Percentiles rank a stretch among this genome's conserved stretches.
Conservation (phyloP, 2,797 vertebrate genomes). For the Botia almorhae region DNA sequence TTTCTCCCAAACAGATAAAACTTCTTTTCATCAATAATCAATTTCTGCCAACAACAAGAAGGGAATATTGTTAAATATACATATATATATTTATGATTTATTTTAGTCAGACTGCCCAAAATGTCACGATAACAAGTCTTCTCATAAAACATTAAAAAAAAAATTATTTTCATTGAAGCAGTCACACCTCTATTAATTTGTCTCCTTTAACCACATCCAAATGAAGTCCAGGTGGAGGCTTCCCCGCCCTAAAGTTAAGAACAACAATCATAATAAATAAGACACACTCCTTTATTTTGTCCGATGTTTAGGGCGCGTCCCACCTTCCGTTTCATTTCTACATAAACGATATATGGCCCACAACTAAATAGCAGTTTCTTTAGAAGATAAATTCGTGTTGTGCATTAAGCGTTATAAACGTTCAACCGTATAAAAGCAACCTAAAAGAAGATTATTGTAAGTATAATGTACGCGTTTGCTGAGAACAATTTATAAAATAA, state of each 20-base stretch:
- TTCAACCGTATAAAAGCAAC: background rate
- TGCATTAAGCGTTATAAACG: background rate
- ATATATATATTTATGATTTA: too few species aligned
- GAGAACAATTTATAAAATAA: background rate
- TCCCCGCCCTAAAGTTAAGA: conserved; percentile 80
- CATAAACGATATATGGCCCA: too few species aligned
- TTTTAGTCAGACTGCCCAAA: too few species aligned
- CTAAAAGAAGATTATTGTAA: too few species aligned
- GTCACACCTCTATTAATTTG: conserved; percentile 87
- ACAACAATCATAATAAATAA: background rate
- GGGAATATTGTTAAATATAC: too few species aligned
- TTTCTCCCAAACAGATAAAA: conserved; percentile 91
- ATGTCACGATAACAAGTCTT: too few species aligned
- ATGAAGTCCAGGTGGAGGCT: conserved; percentile 86
- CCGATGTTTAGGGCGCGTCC: too few species aligned
- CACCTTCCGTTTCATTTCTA: too few species aligned
- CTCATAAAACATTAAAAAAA: too few species aligned
- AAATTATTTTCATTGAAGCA: too few species aligned
- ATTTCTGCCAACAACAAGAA: conserved; percentile 77
- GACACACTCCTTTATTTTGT: background rate
- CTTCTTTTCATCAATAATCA: conserved; percentile 92
- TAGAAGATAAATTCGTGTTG: background rate
- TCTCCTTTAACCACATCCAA: conserved; percentile 90
- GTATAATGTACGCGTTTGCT: too few species aligned
- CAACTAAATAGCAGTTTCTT: background rate